Percentiles rank a stretch among this genome's conserved stretches.
Conservation (phyloP, 2,888 invertebrate species). For the Tuta absoluta region DNA sequence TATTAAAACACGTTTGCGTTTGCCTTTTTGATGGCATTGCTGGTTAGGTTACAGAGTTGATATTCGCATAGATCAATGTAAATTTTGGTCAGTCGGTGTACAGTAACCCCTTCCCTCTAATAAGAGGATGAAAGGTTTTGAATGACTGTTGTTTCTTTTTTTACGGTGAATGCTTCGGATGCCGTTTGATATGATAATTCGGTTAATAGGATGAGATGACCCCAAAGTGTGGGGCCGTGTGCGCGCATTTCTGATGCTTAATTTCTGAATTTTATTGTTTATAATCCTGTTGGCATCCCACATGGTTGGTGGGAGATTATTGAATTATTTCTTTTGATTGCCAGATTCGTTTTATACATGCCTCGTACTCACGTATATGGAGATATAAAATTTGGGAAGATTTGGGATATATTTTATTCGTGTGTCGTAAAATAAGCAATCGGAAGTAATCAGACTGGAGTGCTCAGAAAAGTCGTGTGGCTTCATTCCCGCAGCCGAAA, state of each 20-base stretch:
- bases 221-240: conserved; percentile 54
- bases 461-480: conserved; percentile 27
- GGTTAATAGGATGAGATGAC: conserved; percentile 65
- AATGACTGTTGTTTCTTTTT: conserved; percentile 67
- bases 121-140: conserved; percentile 76
- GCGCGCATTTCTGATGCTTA: conserved; percentile 63
- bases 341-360: conserved; percentile 4
- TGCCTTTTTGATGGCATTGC: conserved; percentile 38
- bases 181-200: conserved; percentile 78
- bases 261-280: conserved; percentile 46
- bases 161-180: conserved; percentile 61
- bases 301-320: conserved; percentile 12
- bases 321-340: conserved; percentile 16
- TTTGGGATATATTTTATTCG: conserved; percentile 18
- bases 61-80: conserved; percentile 38
- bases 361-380: conserved; percentile 5
- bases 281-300: conserved; percentile 22
- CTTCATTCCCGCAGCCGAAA: conserved; percentile 38
- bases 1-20: conserved; percentile 43
- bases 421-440: conserved; percentile 20
- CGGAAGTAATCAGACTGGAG: conserved; percentile 21
- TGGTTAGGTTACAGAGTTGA: conserved; percentile 40
- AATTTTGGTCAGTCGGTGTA: conserved; percentile 39
- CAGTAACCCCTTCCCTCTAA: conserved; percentile 68
- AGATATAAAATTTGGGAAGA: conserved; percentile 14